Base-by-base conservation (phyloP, 2,888 invertebrate genomes). In the Resseliella maxima region DNA sequence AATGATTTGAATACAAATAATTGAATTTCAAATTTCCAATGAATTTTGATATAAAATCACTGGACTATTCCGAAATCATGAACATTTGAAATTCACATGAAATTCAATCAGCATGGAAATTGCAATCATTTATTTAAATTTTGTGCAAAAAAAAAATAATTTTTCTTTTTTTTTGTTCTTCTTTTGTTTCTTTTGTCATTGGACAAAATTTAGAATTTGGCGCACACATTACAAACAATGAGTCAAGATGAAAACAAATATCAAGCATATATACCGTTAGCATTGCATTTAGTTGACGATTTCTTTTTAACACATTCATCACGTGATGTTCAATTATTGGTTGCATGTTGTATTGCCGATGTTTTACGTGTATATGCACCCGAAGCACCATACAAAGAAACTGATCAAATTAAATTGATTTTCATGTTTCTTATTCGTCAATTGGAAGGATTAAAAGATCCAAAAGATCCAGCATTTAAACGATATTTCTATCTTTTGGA, bases 341-440 rank as follows among this genome's bases (percentile, higher is more conserved):
- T 98, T 87, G 99, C 99, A 0, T 99, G 99, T 91, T 99, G 99
- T 90, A 97, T 99, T 89, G 99, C 99, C 8, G 99, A 99, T 91
- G 97, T 99, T 46, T 94, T 99, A 88, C 92, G 99, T 87, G 97
- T 99, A 8, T 99, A 98, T 91, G 99, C 99, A 0, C 99, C 99
- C 0, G 98, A 99, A 90, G 98, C 98, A 54, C 99, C 99, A 0
- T 99, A 98, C 90, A 98, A 98, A 92, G 98, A 98, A 90, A 95
- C 96, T 87, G 96, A 97, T 87, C 97, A 98, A 93, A 95, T 99
- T 87, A 96, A 95, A 91, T 93, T 93, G 95, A 97, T 98, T 90
- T 99, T 99, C 92, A 92, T 97, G 91, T 99, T 99, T 92, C 93
- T 99, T 88, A 98, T 98, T 88, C 96, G 97, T 89, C 98, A 99